Evolutionary conservation across 2,888 invertebrate genomes (phyloP).

Genomic region (Cantharis rustica): DNA sequence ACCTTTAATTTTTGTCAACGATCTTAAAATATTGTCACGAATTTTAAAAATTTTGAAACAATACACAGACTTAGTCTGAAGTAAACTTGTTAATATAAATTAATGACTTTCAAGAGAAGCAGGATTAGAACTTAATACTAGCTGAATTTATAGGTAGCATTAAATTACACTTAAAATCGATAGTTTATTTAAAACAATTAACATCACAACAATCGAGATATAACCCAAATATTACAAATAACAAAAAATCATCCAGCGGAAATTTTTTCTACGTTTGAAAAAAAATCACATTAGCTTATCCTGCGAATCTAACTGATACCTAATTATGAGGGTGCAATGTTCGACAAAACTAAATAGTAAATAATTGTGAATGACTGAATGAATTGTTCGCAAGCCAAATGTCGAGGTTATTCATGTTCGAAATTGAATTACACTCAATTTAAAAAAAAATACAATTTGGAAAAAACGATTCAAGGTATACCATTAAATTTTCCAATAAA

Average conservation of each 20-base stretch:
- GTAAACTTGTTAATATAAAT: background rate
- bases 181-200: background rate
- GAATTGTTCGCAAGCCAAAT: background rate
- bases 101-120: background rate
- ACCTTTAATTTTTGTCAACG: constrained; percentile 17
- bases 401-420: background rate
- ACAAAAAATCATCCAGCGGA: background rate
- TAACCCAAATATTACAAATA: background rate
- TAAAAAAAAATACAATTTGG: background rate
- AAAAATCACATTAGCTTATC: background rate
- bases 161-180: background rate
- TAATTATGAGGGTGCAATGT: background rate
- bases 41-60: constrained; percentile 5
- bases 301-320: background rate
- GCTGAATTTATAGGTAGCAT: background rate
- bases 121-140: background rate
- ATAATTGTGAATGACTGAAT: background rate
- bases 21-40: constrained; percentile 2
- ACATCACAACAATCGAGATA: background rate
- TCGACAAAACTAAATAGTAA: background rate
- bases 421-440: background rate
- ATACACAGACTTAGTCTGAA: background rate
- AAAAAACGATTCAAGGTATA: background rate
- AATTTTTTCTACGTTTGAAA: background rate
- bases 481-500: background rate